Base-by-base conservation (phyloP, 2,113 vertebrate genomes). In the Circaetus gallicus region DNA sequence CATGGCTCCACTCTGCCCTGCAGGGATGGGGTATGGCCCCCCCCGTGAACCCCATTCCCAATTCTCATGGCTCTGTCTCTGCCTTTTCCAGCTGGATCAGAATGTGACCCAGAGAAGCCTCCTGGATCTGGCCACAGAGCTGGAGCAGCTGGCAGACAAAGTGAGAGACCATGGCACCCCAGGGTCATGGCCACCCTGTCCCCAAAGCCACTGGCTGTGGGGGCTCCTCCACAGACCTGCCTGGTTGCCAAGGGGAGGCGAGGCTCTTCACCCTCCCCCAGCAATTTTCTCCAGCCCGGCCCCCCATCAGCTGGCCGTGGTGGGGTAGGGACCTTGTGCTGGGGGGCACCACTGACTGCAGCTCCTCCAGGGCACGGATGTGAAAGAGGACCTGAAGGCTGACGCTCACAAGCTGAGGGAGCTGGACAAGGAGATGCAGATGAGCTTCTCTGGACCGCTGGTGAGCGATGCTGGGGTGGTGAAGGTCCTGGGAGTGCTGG, bases 361-460 rank as follows among this genome's bases (percentile, higher is more conserved):
- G 49, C 61, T 94, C 42, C 56, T 86, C 22, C 62, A 76, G 29
- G 3, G 16, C 2, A 0, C 0, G 0, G 2, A 5, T 0, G 42
- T 86, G 36, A 31, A 16, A 80, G 1, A 6, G 1, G 31, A 97
- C 25, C 94, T 99, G 14, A 18, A 13, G 42, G 3, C 11, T 2
- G 63, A 97, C 10, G 97, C 98, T 74, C 20, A 0, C 0, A 7
- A 49, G 3, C 94, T 99, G 90, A 97, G 88, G 87, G 10, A 73
- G 17, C 94, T 99, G 84, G 97, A 99, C 79, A 29, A 14, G 16
- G 55, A 93, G n/a, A 97, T 98, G 55, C 86, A 98, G 22, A 58
- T 1, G 1, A 95, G 2, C 50, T 97, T 99, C 86, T 89, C 83
- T 38, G 97, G 97, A 67, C 95, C 79, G 7, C 55, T 98, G 91